These are phyloP conservation scores for Lasiurus cinereus DNA, from an alignment of 2,113 vertebrate species.

Conservation along the genomic window DNA sequence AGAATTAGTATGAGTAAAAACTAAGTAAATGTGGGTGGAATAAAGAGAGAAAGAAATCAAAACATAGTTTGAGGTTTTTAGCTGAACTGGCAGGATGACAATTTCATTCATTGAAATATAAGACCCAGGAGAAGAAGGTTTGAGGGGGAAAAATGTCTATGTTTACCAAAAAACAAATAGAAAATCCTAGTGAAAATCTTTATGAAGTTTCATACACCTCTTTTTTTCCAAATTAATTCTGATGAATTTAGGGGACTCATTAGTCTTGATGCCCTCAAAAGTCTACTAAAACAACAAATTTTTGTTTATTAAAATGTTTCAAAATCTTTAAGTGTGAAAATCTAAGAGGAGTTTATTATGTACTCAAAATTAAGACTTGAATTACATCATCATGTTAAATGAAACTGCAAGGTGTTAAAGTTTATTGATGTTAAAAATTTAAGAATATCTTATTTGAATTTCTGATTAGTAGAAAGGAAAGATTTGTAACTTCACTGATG, in stretches of 20 bases:
- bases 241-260: background rate
- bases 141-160: background rate
- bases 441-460: slow-evolving; percentile 3
- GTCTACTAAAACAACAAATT: background rate
- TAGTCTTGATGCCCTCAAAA: background rate
- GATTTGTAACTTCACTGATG: background rate
- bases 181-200: slow-evolving; percentile 17
- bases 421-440: background rate
- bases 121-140: background rate
- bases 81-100: background rate
- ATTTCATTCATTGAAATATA: slow-evolving; percentile 19
- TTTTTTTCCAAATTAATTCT: slow-evolving; percentile 20
- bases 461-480: slow-evolving; percentile 32
- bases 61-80: slow-evolving; percentile 59
- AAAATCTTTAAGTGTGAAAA: slow-evolving; percentile 8
- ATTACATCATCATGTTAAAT: background rate
- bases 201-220: background rate
- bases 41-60: slow-evolving; percentile 53
- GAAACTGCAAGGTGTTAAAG: background rate
- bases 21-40: background rate
- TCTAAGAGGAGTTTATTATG: background rate
- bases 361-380: background rate
- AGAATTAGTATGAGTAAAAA: slow-evolving; percentile 11
- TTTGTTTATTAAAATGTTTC: slow-evolving; percentile 33
- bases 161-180: background rate